Evolutionary conservation across 2,888 invertebrate genomes (phyloP), one percentile per base, ranked within the genome.

Genomic region (Lithophane leautieri): DNA sequence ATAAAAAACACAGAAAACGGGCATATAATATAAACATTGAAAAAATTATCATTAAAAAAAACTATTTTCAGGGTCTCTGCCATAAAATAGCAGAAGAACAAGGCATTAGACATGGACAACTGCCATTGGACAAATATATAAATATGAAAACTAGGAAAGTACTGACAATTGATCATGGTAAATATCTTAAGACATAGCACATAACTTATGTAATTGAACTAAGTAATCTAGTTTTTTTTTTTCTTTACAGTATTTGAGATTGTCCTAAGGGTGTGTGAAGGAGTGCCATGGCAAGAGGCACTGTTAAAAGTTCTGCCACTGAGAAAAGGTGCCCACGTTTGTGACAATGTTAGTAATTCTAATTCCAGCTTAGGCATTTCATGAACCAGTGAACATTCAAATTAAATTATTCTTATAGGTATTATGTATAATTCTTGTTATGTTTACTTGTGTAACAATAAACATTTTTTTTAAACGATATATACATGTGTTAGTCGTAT

Each of bases 81-180:
- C 97, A 98, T 92, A 97, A 97, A 86, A 97, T 98, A 88, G 99
- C 99, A 4, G 91, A 97, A 58, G 97, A 98, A 89, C 97, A 98
- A 91, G 98, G 98, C 6, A 97, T 99, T 50, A 94, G 94, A 79
- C 99, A 99, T 94, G 99, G 97, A 0, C 98, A 98, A 89, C 95
- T 99, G 65, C 99, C 99, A 0, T 97, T 99, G 86, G 97, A 97
- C 83, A 98, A 99, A 93, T 98, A 98, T 96, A 97, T 99, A 65
- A 97, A 98, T 90, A 98, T 99, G 98, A 98, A 98, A 94, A 98
- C 98, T 11, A 97, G 99, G 88, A 98, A 98, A 96, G 99, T 99
- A 69, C 97, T 99, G 76, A 99, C 99, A 61, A 98, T 99, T 86
- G 99, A 99, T 95, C 99, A 99, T 97, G 99, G 98, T 98, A 96